A percentile compares a stretch with the other conserved stretches of the same genome.
Evolutionary conservation across 1,140 invertebrate species (phyloP).

Genomic region (Amyelois transitella): DNA sequence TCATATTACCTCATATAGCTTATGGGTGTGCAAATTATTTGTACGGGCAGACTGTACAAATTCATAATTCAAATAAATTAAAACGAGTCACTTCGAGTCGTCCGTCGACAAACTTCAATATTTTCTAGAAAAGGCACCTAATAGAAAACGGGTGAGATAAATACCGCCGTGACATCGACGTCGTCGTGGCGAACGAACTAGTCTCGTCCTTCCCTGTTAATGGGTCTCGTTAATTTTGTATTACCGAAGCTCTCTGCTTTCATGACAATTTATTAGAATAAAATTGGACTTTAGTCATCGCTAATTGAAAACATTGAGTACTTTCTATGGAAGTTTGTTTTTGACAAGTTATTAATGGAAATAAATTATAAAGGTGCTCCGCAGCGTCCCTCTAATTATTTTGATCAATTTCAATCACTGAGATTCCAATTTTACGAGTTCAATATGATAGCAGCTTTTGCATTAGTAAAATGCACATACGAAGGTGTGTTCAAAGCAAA

Average conservation of each 20-base stretch:
- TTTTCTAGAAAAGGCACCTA: too few relatives aligned
- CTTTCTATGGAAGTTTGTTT: constrained; percentile 11
- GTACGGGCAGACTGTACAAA: too few relatives aligned
- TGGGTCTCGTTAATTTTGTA: not conserved
- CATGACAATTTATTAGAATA: constrained; percentile 8
- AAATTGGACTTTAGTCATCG: constrained; percentile 4
- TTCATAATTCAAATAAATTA: too few relatives aligned
- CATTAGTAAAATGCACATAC: not conserved
- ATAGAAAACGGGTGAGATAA: too few relatives aligned
- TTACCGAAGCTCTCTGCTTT: not conserved
- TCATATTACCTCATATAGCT: too few relatives aligned
- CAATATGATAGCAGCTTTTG: not conserved
- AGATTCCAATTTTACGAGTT: not conserved
- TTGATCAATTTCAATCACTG: not conserved
- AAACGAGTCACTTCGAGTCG: too few relatives aligned
- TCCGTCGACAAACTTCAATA: too few relatives aligned
- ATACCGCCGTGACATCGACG: not conserved
- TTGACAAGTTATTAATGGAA: constrained; percentile 14
- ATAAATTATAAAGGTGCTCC: constrained; percentile 4
- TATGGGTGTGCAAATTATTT: too few relatives aligned
- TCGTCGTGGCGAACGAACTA: not conserved
- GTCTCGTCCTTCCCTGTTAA: not conserved
- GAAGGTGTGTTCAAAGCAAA: not conserved
- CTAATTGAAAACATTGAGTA: constrained; percentile 13
- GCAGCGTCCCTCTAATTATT: not conserved